Conservation (phyloP, 2,113 vertebrate species). For the Lycocorax pyrrhopterus region DNA sequence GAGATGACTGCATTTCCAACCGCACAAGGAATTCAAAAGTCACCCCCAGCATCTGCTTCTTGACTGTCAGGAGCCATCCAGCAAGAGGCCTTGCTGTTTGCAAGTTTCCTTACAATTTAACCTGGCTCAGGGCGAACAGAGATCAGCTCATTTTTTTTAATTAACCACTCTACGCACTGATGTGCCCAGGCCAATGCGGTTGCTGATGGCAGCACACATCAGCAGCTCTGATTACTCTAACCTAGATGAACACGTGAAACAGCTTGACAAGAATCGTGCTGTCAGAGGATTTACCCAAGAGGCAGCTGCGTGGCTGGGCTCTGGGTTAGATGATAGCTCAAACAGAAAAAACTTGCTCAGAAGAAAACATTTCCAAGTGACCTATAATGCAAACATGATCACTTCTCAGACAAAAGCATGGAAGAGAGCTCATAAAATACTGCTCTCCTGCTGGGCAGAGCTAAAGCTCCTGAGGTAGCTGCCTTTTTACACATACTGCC, state of each 20-base stretch:
- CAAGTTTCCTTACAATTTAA: neutral
- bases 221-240: neutral
- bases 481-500: neutral
- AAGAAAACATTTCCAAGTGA: neutral
- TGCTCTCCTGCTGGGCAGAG: neutral
- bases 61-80: neutral
- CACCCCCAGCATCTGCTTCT: neutral
- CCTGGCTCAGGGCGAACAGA: neutral
- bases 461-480: neutral
- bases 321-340: neutral
- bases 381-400: neutral
- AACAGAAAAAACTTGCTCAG: neutral
- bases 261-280: neutral
- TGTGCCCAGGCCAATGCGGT: neutral
- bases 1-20: neutral
- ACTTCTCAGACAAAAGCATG: neutral
- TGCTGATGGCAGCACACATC: neutral
- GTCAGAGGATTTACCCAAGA: neutral
- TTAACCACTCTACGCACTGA: neutral
- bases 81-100: neutral
- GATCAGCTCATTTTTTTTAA: neutral
- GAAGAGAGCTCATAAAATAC: neutral
- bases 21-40: neutral
- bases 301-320: neutral
- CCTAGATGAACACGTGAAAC: neutral